Evolutionary conservation across 2,797 vertebrate genomes (phyloP).

Genomic region (Xenops minutus): DNA sequence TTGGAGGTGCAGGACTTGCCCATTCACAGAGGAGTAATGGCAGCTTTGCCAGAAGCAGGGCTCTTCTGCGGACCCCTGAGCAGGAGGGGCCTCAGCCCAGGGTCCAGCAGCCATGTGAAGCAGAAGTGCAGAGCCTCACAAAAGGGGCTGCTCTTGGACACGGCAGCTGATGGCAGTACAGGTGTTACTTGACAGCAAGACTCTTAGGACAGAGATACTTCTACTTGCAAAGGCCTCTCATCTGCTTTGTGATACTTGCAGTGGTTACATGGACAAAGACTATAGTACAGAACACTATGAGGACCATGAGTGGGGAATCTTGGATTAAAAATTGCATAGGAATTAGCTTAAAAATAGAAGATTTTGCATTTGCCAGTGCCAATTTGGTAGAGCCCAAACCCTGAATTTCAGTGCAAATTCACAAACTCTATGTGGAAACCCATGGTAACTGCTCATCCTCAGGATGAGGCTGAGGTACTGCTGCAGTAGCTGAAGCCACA

Average conservation of each 20-base stretch:
- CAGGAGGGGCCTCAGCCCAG: not conserved
- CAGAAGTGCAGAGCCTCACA: fast-evolving
- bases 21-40: fast-evolving
- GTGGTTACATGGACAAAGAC: not conserved
- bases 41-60: not conserved
- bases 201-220: not conserved
- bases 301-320: not conserved
- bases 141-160: too few relatives aligned
- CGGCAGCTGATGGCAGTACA: not conserved
- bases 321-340: not conserved
- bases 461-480: not conserved
- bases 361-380: not conserved
- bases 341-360: not conserved
- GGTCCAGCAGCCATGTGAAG: fast-evolving
- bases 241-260: not conserved
- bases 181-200: too few relatives aligned
- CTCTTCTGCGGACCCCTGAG: fast-evolving
- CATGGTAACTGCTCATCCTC: not conserved
- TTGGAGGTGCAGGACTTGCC: not conserved
- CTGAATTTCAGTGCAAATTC: not conserved
- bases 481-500: not conserved
- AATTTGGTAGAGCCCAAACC: not conserved
- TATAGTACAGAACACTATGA: not conserved
- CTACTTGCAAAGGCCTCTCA: not conserved
- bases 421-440: not conserved